Conservation (phyloP, 1,140 invertebrate species). For the Hetaerina americana region DNA sequence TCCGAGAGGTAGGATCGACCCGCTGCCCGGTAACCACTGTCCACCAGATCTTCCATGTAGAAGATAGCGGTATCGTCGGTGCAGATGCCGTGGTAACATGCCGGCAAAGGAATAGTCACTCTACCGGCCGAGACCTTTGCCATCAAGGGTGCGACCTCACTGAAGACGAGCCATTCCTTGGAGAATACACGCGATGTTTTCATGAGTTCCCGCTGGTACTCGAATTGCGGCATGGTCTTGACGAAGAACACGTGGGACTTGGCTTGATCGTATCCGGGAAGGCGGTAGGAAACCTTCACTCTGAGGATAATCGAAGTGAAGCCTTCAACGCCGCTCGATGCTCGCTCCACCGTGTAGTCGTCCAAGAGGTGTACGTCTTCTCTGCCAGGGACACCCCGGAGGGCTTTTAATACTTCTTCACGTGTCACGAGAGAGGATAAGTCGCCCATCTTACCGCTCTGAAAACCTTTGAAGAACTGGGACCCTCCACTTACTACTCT, state of each 20-base stretch:
- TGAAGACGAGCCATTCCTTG: neutral
- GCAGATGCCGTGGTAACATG: neutral
- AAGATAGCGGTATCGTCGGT: neutral
- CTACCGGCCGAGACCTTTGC: neutral
- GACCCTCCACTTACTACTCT: too few species aligned
- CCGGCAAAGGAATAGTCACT: neutral
- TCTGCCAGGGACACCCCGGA: neutral
- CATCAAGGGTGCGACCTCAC: neutral
- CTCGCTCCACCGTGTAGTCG: neutral
- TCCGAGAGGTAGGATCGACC: neutral
- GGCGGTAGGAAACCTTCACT: neutral
- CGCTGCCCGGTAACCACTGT: neutral
- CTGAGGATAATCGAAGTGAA: neutral
- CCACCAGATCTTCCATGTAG: neutral
- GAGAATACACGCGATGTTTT: neutral
- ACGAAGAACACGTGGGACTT: neutral
- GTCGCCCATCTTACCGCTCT: too few species aligned
- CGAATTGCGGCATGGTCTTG: neutral
- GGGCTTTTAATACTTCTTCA: neutral
- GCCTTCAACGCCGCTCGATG: neutral
- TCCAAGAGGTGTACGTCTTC: neutral
- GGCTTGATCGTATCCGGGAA: neutral
- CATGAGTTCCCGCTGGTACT: neutral
- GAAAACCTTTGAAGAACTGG: too few species aligned
- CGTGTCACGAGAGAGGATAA: too few species aligned